Evolutionary conservation across 2,113 vertebrate genomes (phyloP).

Genomic region (Myrmecobius fasciatus): DNA sequence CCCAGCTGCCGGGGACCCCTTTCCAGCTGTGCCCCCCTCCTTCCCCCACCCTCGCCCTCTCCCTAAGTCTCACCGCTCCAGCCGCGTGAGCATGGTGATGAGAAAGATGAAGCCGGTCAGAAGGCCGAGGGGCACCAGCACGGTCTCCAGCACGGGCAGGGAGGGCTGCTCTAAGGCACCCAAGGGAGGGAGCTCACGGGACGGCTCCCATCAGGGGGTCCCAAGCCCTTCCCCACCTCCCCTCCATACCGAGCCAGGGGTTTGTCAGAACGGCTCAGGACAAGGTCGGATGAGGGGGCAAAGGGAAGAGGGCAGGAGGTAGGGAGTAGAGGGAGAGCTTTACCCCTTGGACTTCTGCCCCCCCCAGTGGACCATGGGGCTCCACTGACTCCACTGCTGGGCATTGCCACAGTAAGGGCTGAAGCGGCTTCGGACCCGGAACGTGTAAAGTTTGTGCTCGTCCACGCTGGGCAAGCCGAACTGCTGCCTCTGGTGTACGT

Average conservation of each 20-base stretch:
- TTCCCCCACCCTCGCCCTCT: conserved; percentile 38
- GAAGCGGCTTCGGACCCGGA: conserved; percentile 84
- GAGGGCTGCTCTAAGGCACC: conserved; percentile 56
- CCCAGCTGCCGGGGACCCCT: neutral
- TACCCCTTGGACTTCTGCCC: conserved; percentile 74
- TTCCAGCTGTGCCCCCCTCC: conserved; percentile 8
- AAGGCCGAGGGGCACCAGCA: conserved; percentile 65
- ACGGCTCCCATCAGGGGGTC: neutral
- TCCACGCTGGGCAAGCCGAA: conserved; percentile 85
- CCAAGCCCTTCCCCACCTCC: neutral
- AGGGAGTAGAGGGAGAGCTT: neutral
- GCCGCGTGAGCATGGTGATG: conserved; percentile 67
- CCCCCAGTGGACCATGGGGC: conserved; percentile 79
- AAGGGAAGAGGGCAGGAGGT: neutral
- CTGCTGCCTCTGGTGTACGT: neutral
- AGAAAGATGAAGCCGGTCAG: conserved; percentile 71
- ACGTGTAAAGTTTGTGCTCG: conserved; percentile 83
- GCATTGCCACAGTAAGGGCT: conserved; percentile 76
- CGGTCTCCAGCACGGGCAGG: conserved; percentile 49
- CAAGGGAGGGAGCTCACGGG: conserved; percentile 21
- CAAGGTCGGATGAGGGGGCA: neutral
- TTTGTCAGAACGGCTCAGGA: no score
- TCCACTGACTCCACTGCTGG: conserved; percentile 87
- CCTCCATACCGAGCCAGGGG: neutral
- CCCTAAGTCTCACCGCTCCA: conserved; percentile 73